Evolutionary conservation across 2,113 vertebrate genomes (phyloP).

Genomic region (Balaenoptera acutorostrata): DNA sequence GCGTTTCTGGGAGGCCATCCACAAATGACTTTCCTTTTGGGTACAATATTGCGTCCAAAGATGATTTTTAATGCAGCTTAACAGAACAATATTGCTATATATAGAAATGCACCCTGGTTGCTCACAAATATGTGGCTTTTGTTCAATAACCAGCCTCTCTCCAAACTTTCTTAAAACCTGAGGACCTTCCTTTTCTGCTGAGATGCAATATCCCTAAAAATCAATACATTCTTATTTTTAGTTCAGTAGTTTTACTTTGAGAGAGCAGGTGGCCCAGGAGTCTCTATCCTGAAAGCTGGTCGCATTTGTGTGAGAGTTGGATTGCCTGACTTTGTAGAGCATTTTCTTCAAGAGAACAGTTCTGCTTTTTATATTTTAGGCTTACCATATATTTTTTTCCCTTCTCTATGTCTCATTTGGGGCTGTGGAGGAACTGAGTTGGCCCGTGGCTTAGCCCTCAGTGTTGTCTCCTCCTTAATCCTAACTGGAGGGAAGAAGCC

Average conservation of each 20-base stretch:
- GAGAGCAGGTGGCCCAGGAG: slow-evolving; percentile 17
- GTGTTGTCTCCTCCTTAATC: neutral
- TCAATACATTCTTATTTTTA: slow-evolving; percentile 62
- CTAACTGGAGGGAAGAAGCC: neutral
- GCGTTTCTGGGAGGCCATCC: neutral
- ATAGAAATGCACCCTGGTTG: neutral
- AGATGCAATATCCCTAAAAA: slow-evolving; percentile 31
- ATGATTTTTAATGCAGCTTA: neutral
- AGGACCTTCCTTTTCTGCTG: slow-evolving; percentile 30
- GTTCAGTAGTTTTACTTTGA: slow-evolving; percentile 24
- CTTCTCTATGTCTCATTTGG: neutral
- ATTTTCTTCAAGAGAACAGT: slow-evolving; percentile 31
- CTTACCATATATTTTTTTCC: neutral
- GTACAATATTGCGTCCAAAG: neutral
- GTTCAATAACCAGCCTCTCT: neutral
- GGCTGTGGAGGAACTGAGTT: neutral
- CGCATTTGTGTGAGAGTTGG: slow-evolving; percentile 23
- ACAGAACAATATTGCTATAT: neutral
- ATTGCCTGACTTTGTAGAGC: neutral
- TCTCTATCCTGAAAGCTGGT: neutral
- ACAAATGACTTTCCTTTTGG: neutral
- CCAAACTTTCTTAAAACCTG: neutral
- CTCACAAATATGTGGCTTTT: neutral
- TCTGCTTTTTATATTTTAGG: neutral
- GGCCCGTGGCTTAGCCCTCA: neutral